Percentiles rank a stretch among this genome's conserved stretches.
Conservation (phyloP, 1,140 invertebrate genomes). For the Anoplophora glabripennis region DNA sequence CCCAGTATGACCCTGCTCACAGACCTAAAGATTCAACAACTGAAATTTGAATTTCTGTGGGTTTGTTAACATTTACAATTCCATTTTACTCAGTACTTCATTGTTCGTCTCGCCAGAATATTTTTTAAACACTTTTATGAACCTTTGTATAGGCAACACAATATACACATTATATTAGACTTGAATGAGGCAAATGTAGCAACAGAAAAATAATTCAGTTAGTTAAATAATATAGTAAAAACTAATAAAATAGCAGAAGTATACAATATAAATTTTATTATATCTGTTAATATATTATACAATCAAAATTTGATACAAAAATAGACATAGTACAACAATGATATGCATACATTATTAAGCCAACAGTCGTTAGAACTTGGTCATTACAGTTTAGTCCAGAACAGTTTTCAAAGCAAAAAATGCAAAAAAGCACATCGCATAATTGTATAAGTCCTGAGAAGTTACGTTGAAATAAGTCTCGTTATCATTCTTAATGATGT, state of each 20-base stretch:
- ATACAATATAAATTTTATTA: background rate
- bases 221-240: background rate
- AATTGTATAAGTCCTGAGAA: slow-evolving; percentile 28
- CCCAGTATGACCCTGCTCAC: too few species aligned
- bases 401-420: slow-evolving; percentile 24
- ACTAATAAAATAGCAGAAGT: background rate
- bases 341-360: slow-evolving; percentile 9
- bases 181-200: too few species aligned
- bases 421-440: slow-evolving; percentile 32
- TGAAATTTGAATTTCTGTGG: too few species aligned
- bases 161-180: too few species aligned
- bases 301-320: background rate
- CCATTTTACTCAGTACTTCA: too few species aligned
- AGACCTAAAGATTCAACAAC: too few species aligned
- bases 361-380: slow-evolving; percentile 1
- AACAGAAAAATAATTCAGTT: too few species aligned
- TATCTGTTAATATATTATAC: background rate
- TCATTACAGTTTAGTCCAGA: slow-evolving; percentile 5
- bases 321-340: background rate
- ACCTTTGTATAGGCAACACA: too few species aligned
- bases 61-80: too few species aligned
- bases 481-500: slow-evolving; percentile 20
- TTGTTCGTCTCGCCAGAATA: too few species aligned
- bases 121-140: too few species aligned
- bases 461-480: slow-evolving; percentile 19